Evolutionary conservation across 2,113 vertebrate genomes (phyloP).

Genomic region (Halcyon malimbica): DNA sequence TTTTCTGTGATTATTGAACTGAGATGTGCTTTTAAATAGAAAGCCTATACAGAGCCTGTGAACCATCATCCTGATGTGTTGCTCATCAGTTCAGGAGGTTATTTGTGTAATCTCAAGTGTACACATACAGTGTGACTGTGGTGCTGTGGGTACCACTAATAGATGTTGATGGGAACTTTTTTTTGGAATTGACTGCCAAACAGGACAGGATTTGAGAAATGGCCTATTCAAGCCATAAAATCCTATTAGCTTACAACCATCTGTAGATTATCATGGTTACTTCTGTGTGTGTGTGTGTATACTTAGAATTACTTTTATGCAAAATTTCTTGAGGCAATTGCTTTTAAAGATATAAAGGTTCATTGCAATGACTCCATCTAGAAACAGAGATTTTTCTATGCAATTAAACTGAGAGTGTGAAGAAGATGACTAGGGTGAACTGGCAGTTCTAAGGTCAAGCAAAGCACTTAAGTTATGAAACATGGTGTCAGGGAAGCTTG

Average conservation of each 20-base stretch:
- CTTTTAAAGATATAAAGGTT: neutral
- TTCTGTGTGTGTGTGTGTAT: neutral
- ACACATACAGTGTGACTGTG: rapidly evolving
- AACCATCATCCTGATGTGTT: neutral
- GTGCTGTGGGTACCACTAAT: neutral
- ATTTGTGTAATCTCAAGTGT: neutral
- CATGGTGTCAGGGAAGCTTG: neutral
- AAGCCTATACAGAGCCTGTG: neutral
- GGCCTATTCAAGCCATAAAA: neutral
- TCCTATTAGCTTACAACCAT: neutral
- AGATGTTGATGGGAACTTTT: neutral
- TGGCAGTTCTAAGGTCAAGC: neutral
- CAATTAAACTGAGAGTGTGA: neutral
- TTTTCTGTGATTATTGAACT: neutral
- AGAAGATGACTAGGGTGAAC: neutral
- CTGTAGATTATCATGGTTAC: neutral
- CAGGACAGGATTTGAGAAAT: neutral
- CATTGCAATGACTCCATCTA: neutral
- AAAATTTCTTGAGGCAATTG: neutral
- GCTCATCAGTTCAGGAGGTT: neutral
- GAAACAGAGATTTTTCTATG: neutral
- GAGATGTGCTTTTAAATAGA: neutral
- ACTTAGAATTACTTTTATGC: no score
- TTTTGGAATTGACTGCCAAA: neutral
- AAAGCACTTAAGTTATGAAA: neutral